Base-by-base conservation (phyloP, 23 tunicate genomes). In the Halocynthia roretzi region DNA sequence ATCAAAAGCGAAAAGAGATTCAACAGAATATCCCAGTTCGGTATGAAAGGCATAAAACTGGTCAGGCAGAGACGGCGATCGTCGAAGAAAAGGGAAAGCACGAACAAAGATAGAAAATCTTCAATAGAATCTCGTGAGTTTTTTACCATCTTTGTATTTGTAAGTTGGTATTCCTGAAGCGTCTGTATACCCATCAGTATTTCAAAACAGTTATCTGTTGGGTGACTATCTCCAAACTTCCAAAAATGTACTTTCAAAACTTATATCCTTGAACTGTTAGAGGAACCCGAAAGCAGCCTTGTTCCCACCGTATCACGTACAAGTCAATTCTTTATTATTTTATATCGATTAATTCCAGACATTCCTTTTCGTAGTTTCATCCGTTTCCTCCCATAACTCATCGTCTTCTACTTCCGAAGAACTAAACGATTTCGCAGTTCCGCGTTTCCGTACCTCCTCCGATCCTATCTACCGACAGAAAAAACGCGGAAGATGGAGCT, bases 391-490 rank as follows among this genome's bases (percentile, higher is more conserved):
- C 44, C 44, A 31, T 31, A 31, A 31, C 44, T 31, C 44, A 65
- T 65, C 70, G 15, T 74, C 78, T 8, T 54, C 78, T 19, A 74
- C 78, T 8, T 74, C 78, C 14, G 78, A 74, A 14, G 78, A 74
- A 53, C 14, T 74, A 5, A 54, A 8, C 5, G 78, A 21, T 8
- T 17, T 40, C 61, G 18, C 62, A 22, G 23, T n/a, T 15, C 56
- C 78, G 10, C 62, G 78, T 8, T 22, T n/a, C 15, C 69, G 78
- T 50, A 74, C 78, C 10, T 52, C 78, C 11, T 74, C 78, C 8
- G 78, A 74, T 8, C 55, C 78, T 15, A 6, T 21, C 10, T 50
- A 54, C 14, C 31, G 60, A 14, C 11, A 17, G 10, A 52, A 50
- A 48, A 74, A 74, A 56, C 55, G 56, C 10, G 22, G 78, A 8